Percentiles rank a stretch among this genome's conserved stretches.
phyloP scores from a whole-genome alignment of 2,888 invertebrate species.

The Noctua janthina region DNA sequence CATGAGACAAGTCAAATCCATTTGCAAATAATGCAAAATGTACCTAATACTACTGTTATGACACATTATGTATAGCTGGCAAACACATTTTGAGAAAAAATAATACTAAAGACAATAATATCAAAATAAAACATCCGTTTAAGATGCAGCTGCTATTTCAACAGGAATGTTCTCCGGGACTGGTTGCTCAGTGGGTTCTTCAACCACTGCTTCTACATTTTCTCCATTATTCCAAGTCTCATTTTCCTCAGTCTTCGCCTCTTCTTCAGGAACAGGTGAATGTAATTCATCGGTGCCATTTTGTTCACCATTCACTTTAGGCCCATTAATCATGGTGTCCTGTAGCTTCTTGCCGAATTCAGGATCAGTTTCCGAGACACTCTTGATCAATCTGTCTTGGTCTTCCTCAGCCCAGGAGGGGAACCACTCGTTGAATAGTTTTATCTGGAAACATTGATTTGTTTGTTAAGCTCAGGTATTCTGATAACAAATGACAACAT shows the following conservation, averaged over 20 bases:
- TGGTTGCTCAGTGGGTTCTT: constrained; percentile 62
- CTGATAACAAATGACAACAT: neutral
- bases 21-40: constrained; percentile 41
- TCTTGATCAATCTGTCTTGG: constrained; percentile 92
- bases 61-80: constrained; percentile 31
- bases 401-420: constrained; percentile 94
- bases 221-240: constrained; percentile 60
- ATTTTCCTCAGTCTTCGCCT: constrained; percentile 63
- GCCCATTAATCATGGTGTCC: constrained; percentile 82
- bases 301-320: constrained; percentile 84
- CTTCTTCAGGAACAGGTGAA: constrained; percentile 70
- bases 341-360: constrained; percentile 93
- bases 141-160: constrained; percentile 86
- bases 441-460: constrained; percentile 89
- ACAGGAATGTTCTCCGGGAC: constrained; percentile 80
- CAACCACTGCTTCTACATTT: constrained; percentile 52
- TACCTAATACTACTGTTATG: constrained; percentile 31
- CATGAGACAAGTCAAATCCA: constrained; percentile 15
- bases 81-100: constrained; percentile 32
- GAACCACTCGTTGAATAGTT: constrained; percentile 96
- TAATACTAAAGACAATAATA: constrained; percentile 39
- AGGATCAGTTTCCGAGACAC: constrained; percentile 93
- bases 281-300: constrained; percentile 78
- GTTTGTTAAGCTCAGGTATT: constrained; percentile 13
- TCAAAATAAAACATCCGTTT: constrained; percentile 63